phyloP scores from a whole-genome alignment of 2,113 vertebrate species.

The Sula dactylatra region DNA sequence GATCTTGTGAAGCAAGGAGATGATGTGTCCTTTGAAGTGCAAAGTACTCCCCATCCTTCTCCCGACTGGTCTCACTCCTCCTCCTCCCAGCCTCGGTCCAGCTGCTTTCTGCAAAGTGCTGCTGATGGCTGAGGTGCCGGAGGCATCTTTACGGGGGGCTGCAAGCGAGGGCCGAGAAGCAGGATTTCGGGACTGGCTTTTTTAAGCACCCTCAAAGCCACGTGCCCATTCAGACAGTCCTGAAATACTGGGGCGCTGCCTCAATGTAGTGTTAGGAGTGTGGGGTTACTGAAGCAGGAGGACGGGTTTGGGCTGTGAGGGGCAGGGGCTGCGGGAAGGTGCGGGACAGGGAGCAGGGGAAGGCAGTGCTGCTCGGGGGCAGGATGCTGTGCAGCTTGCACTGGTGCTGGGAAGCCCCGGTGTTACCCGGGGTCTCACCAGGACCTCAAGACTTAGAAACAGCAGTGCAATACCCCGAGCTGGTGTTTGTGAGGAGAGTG shows the following conservation, averaged over 20 bases:
- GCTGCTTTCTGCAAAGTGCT: background rate
- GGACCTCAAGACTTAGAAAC: background rate
- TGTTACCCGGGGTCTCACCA: background rate
- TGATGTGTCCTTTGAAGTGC: conserved; percentile 61
- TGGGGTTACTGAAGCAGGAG: background rate
- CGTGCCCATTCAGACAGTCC: background rate
- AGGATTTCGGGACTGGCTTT: background rate
- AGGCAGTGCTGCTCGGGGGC: background rate
- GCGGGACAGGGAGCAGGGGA: background rate
- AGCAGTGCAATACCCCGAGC: background rate
- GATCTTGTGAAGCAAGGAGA: conserved; percentile 35
- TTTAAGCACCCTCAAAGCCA: background rate
- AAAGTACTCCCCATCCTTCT: conserved; percentile 17
- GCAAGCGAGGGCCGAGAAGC: background rate
- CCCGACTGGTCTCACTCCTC: background rate
- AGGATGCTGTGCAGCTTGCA: background rate
- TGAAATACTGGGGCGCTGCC: background rate
- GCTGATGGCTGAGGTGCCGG: background rate
- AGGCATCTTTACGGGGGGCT: rapidly evolving
- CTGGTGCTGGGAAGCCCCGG: rapidly evolving
- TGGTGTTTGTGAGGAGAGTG: background rate
- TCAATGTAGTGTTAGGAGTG: rapidly evolving
- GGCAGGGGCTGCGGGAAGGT: background rate
- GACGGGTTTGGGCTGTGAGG: background rate
- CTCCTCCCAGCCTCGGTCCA: background rate